phyloP scores from a whole-genome alignment of 2,888 invertebrate species.

The Boloria euphrosyne region DNA sequence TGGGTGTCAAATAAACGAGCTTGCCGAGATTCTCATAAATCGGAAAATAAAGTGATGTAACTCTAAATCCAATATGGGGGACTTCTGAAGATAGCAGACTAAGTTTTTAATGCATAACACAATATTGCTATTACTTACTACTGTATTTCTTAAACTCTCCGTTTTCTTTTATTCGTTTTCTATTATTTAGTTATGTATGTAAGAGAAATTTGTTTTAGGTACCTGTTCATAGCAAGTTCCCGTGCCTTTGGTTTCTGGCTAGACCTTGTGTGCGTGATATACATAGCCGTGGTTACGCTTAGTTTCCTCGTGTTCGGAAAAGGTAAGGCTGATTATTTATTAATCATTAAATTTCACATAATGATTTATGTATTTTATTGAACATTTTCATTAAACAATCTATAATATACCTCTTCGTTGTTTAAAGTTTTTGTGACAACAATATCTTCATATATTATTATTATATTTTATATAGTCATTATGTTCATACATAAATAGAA shows the following conservation, averaged over 20 bases:
- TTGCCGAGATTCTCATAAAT: no score
- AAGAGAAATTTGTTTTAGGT: slow-evolving; percentile 65
- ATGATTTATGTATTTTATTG: background rate
- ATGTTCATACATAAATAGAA: no score
- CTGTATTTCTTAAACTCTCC: background rate
- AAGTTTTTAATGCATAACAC: background rate
- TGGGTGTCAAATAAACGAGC: no score
- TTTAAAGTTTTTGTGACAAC: no score
- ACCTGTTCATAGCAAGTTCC: slow-evolving; percentile 92
- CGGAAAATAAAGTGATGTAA: no score
- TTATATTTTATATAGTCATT: no score
- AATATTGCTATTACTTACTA: background rate
- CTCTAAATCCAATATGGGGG: no score
- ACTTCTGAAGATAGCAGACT: no score
- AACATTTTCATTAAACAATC: no score
- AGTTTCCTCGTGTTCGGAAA: slow-evolving; percentile 89
- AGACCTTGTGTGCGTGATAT: slow-evolving; percentile 93
- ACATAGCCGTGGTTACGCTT: slow-evolving; percentile 92
- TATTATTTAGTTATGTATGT: background rate
- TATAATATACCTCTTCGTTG: no score
- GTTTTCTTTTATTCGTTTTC: background rate
- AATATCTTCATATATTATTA: no score
- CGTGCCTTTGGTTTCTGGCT: slow-evolving; percentile 97
- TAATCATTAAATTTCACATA: background rate
- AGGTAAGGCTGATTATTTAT: slow-evolving; percentile 54